Percentiles rank a stretch among this genome's conserved stretches.
phyloP scores from a whole-genome alignment of 2,113 vertebrate genomes.

The Poecilia latipinna region DNA sequence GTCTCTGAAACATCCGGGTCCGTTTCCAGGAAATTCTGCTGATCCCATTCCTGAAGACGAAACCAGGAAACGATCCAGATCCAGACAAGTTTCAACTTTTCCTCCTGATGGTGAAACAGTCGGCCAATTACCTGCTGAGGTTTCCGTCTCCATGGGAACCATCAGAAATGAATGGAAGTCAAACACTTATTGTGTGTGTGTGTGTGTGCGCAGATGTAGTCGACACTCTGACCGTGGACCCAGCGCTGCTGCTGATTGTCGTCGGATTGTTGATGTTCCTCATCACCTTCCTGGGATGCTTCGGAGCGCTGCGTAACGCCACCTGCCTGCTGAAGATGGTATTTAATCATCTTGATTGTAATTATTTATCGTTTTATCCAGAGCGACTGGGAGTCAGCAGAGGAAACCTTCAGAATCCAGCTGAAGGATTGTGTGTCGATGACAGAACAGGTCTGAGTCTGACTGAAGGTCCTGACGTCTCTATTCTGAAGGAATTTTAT shows the following conservation, averaged over 20 bases:
- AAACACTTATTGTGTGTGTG: slow-evolving; percentile 10
- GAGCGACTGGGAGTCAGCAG: too few relatives aligned
- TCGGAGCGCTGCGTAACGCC: slow-evolving; percentile 79
- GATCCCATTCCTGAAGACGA: slow-evolving; percentile 31
- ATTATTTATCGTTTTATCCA: too few relatives aligned
- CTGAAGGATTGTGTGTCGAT: too few relatives aligned
- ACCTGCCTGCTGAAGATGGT: slow-evolving; percentile 75
- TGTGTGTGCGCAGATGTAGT: slow-evolving; percentile 72
- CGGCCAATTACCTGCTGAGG: not conserved
- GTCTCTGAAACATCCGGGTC: too few relatives aligned
- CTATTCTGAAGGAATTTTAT: too few relatives aligned
- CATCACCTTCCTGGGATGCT: slow-evolving; percentile 83
- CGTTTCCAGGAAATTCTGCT: not conserved
- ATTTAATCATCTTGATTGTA: too few relatives aligned
- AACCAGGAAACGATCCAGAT: not conserved
- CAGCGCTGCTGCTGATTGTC: slow-evolving; percentile 79
- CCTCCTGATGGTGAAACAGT: not conserved
- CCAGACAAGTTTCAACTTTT: slow-evolving; percentile 41
- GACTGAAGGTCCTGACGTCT: too few relatives aligned
- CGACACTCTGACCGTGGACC: slow-evolving; percentile 79
- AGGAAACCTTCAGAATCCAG: too few relatives aligned
- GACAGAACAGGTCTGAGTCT: too few relatives aligned
- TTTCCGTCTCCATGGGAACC: not conserved
- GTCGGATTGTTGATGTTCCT: slow-evolving; percentile 79
- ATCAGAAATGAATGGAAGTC: not conserved